Evolutionary conservation across 2,888 invertebrate species (phyloP), one percentile per base, ranked within the genome.

Genomic region (Agrotis puta): DNA sequence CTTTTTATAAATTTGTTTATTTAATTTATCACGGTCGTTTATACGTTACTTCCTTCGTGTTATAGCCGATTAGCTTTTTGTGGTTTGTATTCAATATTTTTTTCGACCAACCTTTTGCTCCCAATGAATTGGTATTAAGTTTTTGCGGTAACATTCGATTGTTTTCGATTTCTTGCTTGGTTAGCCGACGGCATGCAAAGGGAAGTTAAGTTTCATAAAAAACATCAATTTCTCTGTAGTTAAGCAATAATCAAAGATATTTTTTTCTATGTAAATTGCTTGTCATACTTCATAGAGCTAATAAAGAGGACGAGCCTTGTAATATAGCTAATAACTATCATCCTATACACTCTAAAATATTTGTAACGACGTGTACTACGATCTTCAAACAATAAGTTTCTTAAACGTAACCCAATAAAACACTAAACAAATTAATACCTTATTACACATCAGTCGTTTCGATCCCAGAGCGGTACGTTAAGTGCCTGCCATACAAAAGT

Each of bases 401-500:
- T 74, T 80, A 84, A 77, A 77, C 66, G 66, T 63, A 69, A 80
- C 67, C 81, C 47, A 71, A 89, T 90, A 90, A 91, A 92, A 91
- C 85, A 88, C 88, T 89, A 90, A 92, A 92, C 89, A 92, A 89
- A 92, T 92, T 89, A 92, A 87, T 87, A 88, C 75, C 84, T 83
- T 88, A 87, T 84, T 86, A 88, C 88, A 90, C 93, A 89, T 94
- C 80, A 70, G 91, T 85, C 94, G 88, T 95, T 95, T 92, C 85
- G 89, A 85, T 91, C 87, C 91, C 91, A 89, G 89, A 88, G 84
- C 75, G 73, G 76, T 74, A 85, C 88, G 93, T 93, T 95, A 96
- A 95, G 96, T 96, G 95, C 95, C 95, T 95, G 89, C 95, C 92
- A 95, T 95, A 95, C 94, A 96, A 95, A 95, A 94, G 96, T 95